A percentile compares a stretch with the other conserved stretches of the same genome.
phyloP scores from a whole-genome alignment of 23 tunicate species.

The Trididemnum miniatum region DNA sequence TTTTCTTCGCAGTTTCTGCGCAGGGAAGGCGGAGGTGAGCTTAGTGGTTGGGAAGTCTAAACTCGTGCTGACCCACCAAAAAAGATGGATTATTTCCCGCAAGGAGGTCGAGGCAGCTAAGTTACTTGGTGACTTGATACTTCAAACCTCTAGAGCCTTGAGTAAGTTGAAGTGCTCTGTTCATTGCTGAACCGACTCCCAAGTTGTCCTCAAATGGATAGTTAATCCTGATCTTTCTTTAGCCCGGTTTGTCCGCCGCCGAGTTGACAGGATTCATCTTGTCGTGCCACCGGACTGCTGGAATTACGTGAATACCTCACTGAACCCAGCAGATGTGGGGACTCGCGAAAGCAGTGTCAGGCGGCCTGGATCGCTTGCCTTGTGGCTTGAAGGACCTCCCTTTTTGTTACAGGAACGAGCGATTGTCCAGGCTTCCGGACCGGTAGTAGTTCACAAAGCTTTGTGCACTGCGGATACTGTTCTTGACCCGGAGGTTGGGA shows the following conservation, averaged over 20 bases:
- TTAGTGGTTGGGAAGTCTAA: not conserved
- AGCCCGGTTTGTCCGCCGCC: not conserved
- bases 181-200: not conserved
- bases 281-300: not conserved
- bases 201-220: slow-evolving; percentile 4
- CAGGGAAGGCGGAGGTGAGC: no score
- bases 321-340: not conserved
- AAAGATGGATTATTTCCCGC: not conserved
- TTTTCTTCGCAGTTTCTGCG: not conserved
- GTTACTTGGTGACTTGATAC: not conserved
- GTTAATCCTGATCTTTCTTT: not conserved
- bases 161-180: not conserved
- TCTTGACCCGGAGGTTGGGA: not conserved
- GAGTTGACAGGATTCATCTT: not conserved
- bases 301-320: not conserved
- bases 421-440: not conserved
- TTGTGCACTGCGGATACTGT: not conserved
- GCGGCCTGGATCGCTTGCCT: not conserved
- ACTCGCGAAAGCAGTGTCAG: not conserved
- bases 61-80: not conserved
- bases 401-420: not conserved
- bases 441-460: not conserved
- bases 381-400: slow-evolving; percentile 4
- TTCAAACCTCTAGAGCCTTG: no score
- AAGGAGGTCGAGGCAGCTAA: slow-evolving; percentile 3